Evolutionary conservation across 2,888 invertebrate genomes (phyloP), one percentile per base, ranked within the genome.

Genomic region (Trichopoda pennipes): DNA sequence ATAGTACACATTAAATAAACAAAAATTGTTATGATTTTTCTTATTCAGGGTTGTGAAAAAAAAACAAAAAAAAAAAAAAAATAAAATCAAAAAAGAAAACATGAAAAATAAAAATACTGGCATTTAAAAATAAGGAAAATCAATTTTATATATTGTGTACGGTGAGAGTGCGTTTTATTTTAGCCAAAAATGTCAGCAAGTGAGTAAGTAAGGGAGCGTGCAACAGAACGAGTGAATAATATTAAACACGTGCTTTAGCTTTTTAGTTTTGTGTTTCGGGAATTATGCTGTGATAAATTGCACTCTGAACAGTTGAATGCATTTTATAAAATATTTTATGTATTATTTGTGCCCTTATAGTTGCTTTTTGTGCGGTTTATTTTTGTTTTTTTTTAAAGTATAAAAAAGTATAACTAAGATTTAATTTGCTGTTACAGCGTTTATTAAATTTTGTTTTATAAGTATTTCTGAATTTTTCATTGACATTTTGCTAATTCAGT

Each of bases 101-200:
- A 32, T 8, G 9, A 19, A 28, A 35, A 14, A 58, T 17, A 38
- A 35, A 61, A 47, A 28, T 49, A 49, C 14, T 64, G 14, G 42
- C 42, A 44, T 16, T 19, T 17, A 51, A 32, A 66, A 66, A n/a
- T 42, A 35, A 56, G 42, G 23, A 64, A 78, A 78, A 78, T 77
- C 77, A 78, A 78, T 78, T 78, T 51, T 4, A 4, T 56, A 56
- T 63, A 77, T 44, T 75, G 56, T 73, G 73, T 63, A 63, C 19
- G 56, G 23, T 51, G 63, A 63, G 21, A 60, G 66, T 49, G 66
- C 23, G 53, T 2, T 60, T 61, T 38, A 12, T 38, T 55, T 64
- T 66, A n/a, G 47, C 28, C 66, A 70, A 70, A 55, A 82, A 82
- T 78, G 32, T 66, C 64, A 56, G 55, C 53, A 53, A 49, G 21